Conservation (phyloP, 2,888 invertebrate genomes). For the Pammene aurita region DNA sequence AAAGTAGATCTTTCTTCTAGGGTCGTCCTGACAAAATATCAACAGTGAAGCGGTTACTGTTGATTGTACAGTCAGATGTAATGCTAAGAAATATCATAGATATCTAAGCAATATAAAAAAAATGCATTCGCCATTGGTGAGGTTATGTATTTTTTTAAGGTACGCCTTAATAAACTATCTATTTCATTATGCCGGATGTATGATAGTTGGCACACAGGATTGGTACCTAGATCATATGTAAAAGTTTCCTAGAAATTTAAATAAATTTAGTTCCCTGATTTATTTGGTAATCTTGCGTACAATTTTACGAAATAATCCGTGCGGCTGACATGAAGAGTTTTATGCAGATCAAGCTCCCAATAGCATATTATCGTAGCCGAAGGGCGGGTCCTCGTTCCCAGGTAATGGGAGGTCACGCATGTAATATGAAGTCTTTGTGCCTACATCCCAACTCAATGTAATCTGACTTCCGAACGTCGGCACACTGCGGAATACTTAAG, state of each 20-base stretch:
- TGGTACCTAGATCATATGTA: too few relatives aligned
- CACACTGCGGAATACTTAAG: constrained; percentile 40
- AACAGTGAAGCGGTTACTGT: constrained; percentile 45
- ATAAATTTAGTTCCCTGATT: constrained; percentile 1
- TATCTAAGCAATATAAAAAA: too few relatives aligned
- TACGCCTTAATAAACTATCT: too few relatives aligned
- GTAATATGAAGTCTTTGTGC: constrained; percentile 38
- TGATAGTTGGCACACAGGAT: too few relatives aligned
- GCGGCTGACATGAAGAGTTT: constrained; percentile 35
- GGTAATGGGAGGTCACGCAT: constrained; percentile 43
- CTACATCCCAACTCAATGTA: constrained; percentile 41
- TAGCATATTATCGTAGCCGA: constrained; percentile 40
- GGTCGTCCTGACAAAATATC: constrained; percentile 43
- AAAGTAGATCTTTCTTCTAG: constrained; percentile 47
- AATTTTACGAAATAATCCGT: constrained; percentile 36
- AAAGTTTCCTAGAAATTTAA: neutral
- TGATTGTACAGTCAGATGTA: constrained; percentile 47
- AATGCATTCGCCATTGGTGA: too few relatives aligned
- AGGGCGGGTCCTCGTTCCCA: constrained; percentile 31
- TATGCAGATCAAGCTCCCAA: constrained; percentile 36
- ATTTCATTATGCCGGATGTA: too few relatives aligned
- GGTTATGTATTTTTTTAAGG: too few relatives aligned
- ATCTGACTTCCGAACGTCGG: constrained; percentile 42
- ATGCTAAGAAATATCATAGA: constrained; percentile 10
- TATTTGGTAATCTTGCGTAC: constrained; percentile 5